Conservation (phyloP, 2,797 vertebrate genomes). For the Myotis myotis region DNA sequence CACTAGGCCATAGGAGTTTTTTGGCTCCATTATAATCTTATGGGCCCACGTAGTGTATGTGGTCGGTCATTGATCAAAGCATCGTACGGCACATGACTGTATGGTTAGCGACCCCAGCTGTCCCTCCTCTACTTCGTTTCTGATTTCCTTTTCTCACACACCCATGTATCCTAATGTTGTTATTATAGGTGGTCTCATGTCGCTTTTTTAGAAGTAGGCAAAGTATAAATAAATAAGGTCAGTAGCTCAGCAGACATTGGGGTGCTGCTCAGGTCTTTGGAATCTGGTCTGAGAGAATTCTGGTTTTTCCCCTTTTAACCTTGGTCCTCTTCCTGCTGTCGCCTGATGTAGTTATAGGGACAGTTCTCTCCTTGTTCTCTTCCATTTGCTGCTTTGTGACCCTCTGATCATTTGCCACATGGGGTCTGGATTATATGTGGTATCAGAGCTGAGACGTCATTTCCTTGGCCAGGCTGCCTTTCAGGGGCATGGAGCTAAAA, state of each 20-base stretch:
- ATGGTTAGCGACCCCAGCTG: background rate
- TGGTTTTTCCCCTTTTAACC: background rate
- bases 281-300: background rate
- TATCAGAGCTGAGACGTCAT: background rate
- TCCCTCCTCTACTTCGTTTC: background rate
- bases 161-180: background rate
- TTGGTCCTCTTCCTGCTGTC: background rate
- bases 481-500: background rate
- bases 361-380: background rate
- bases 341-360: background rate
- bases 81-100: too few species aligned
- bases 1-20: background rate
- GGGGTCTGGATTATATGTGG: background rate
- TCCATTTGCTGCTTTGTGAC: background rate
- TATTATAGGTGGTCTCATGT: background rate
- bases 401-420: background rate
- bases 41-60: background rate
- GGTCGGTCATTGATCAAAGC: background rate
- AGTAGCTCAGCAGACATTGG: background rate
- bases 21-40: background rate
- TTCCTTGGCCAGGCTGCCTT: background rate
- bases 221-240: constrained; percentile 1
- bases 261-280: background rate
- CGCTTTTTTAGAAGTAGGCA: background rate
- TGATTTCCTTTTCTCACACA: background rate